Percentiles rank a stretch among this genome's conserved stretches.
Conservation (phyloP, 1,140 invertebrate genomes). For the Maniola jurtina region DNA sequence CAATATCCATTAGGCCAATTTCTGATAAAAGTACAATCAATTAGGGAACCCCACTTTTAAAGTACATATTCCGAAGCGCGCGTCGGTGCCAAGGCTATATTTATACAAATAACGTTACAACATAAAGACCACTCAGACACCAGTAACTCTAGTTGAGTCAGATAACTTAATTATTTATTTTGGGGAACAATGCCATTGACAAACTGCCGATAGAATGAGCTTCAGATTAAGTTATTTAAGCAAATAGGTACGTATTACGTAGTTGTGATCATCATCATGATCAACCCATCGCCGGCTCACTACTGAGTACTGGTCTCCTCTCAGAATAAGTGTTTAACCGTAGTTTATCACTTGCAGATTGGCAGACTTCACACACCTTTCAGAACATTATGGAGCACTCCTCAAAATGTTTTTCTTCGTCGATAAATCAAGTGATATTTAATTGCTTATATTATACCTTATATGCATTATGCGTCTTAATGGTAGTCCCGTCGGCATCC, state of each 20-base stretch:
- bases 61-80: slow-evolving; percentile 11
- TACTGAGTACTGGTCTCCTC: no score
- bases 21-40: slow-evolving; percentile 27
- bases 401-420: no score
- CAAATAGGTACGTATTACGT: neutral
- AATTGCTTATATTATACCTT: no score
- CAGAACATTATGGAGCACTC: no score
- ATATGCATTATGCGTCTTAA: no score
- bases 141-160: slow-evolving; percentile 18
- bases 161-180: slow-evolving; percentile 23
- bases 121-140: slow-evolving; percentile 23
- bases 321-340: no score
- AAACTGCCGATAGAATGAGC: neutral
- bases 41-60: slow-evolving; percentile 23
- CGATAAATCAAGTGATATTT: no score
- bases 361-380: no score
- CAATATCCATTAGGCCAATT: slow-evolving; percentile 32
- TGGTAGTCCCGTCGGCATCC: no score
- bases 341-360: no score
- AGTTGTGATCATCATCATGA: no score
- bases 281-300: no score
- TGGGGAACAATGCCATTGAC: neutral
- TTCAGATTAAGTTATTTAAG: neutral
- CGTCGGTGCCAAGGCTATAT: slow-evolving; percentile 19
- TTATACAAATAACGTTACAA: slow-evolving; percentile 30